Evolutionary conservation across 1,140 invertebrate species (phyloP).

Genomic region (Muscidifurax raptorellus): DNA sequence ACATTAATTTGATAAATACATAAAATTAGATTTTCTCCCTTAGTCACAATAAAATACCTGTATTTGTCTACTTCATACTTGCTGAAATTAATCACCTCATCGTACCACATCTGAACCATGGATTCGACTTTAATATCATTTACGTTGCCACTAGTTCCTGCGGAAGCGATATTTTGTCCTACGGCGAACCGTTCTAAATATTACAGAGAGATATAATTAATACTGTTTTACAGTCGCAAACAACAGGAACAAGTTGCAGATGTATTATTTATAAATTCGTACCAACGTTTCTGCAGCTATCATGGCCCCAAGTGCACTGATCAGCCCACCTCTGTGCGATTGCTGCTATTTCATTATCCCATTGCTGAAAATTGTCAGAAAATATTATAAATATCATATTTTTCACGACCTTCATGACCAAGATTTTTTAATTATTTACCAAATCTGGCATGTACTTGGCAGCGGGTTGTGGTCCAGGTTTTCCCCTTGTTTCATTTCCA

Average conservation of each 20-base stretch:
- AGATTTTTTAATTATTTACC: slow-evolving; percentile 55
- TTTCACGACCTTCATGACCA: too few relatives aligned
- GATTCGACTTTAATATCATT: not conserved
- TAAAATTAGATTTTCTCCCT: too few relatives aligned
- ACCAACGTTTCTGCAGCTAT: slow-evolving; percentile 79
- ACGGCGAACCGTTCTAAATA: not conserved
- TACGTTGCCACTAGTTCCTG: not conserved
- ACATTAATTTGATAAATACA: too few relatives aligned
- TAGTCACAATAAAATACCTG: slow-evolving; percentile 30
- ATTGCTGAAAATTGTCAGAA: slow-evolving; percentile 76
- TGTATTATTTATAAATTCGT: slow-evolving; percentile 64
- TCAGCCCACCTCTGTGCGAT: slow-evolving; percentile 90
- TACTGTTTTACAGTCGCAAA: too few relatives aligned
- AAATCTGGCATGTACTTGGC: slow-evolving; percentile 75
- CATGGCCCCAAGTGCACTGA: slow-evolving; percentile 85
- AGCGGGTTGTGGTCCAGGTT: slow-evolving; percentile 75
- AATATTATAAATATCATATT: not conserved
- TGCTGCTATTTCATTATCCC: slow-evolving; percentile 90
- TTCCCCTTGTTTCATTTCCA: slow-evolving; percentile 73
- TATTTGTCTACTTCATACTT: slow-evolving; percentile 17
- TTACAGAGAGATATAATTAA: not conserved
- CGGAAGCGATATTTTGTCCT: slow-evolving; percentile 53
- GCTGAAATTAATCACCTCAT: slow-evolving; percentile 47
- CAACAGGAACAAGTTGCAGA: too few relatives aligned
- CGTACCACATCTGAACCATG: slow-evolving; percentile 47